These are phyloP conservation scores for Vollenhovia emeryi DNA, from an alignment of 1,140 invertebrate species.

Conservation along the genomic window DNA sequence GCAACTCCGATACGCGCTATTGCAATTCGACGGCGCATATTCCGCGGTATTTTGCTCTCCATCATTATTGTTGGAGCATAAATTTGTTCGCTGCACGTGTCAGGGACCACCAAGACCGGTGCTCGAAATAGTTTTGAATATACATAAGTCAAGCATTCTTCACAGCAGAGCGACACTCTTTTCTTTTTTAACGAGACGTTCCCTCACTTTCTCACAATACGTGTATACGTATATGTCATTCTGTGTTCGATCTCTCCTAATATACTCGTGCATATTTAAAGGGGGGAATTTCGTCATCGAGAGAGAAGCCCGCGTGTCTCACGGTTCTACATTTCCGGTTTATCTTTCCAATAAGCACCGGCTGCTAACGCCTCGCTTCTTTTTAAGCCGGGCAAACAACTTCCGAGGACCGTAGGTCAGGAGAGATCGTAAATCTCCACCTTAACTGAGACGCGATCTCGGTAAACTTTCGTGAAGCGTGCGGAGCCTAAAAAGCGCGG, in stretches of 20 bases:
- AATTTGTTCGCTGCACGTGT: neutral
- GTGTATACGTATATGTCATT: neutral
- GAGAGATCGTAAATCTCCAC: slow-evolving; percentile 48
- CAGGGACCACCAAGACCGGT: neutral
- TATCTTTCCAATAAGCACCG: slow-evolving; percentile 25
- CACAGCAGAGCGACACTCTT: neutral
- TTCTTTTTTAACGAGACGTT: neutral
- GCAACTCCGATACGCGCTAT: neutral
- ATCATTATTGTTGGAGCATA: neutral
- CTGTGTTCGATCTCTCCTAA: slow-evolving; percentile 25
- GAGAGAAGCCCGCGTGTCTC: slow-evolving; percentile 23
- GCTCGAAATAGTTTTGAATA: neutral
- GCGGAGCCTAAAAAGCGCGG: slow-evolving; percentile 27
- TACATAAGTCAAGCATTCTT: slow-evolving; percentile 2
- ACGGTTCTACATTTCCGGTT: slow-evolving; percentile 14
- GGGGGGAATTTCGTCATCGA: neutral
- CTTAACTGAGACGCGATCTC: slow-evolving; percentile 50
- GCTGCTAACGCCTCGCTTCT: slow-evolving; percentile 5
- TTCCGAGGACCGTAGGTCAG: slow-evolving; percentile 52
- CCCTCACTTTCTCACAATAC: slow-evolving; percentile 15
- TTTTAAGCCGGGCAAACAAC: slow-evolving; percentile 31
- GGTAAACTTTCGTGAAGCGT: slow-evolving; percentile 30
- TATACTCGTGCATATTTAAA: neutral
- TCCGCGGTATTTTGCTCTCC: too few species aligned
- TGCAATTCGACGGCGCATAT: neutral